Evolutionary conservation across 1,140 invertebrate species (phyloP).

Genomic region (Aphelinus atriplicis): DNA sequence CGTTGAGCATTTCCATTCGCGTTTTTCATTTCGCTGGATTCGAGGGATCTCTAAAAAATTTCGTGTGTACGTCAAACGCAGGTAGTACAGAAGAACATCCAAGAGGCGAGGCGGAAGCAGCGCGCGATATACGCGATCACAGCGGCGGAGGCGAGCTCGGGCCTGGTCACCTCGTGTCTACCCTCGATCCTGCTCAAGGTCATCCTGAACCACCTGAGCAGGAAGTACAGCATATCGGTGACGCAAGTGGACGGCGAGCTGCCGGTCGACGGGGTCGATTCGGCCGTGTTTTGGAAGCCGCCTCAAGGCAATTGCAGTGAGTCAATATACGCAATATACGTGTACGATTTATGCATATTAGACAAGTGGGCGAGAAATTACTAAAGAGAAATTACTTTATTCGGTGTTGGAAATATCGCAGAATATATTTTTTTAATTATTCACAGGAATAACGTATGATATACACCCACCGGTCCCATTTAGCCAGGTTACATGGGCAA

Average conservation of each 20-base stretch:
- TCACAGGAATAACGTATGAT: too few relatives aligned
- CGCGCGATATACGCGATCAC: constrained; percentile 75
- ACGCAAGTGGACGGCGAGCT: constrained; percentile 74
- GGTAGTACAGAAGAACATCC: constrained; percentile 70
- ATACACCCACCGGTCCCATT: too few relatives aligned
- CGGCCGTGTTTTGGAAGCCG: constrained; percentile 80
- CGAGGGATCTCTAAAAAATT: constrained; percentile 40
- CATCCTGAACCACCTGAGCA: constrained; percentile 76
- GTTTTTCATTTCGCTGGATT: constrained; percentile 52
- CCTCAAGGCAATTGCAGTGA: constrained; percentile 84
- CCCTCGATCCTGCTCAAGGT: constrained; percentile 75
- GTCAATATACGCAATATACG: constrained; percentile 43
- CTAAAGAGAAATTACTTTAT: too few relatives aligned
- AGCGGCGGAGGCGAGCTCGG: constrained; percentile 73
- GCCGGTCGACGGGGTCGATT: constrained; percentile 76
- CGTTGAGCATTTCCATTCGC: constrained; percentile 46
- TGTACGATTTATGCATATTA: too few relatives aligned
- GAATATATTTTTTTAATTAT: too few relatives aligned
- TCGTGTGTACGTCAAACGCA: constrained; percentile 25
- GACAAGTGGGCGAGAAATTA: background rate
- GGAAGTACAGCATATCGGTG: constrained; percentile 77
- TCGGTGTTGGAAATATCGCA: too few relatives aligned
- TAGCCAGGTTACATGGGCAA: too few relatives aligned
- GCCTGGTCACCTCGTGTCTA: constrained; percentile 73
- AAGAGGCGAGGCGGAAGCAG: constrained; percentile 71